Evolutionary conservation across 1,140 invertebrate genomes (phyloP).

Genomic region (Platyura marginata): DNA sequence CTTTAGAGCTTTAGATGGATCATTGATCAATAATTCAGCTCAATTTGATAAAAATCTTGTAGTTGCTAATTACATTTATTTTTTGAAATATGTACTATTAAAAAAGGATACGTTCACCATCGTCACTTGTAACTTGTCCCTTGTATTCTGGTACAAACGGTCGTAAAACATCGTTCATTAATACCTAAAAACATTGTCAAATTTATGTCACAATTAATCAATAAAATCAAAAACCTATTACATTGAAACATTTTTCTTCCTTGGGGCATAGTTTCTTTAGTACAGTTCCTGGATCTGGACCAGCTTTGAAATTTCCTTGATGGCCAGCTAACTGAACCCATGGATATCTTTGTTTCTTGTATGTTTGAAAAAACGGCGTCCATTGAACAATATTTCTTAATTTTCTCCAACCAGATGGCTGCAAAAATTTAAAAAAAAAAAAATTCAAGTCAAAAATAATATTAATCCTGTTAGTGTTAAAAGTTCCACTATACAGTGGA

Average conservation of each 20-base stretch:
- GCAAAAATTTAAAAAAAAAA: too few species aligned
- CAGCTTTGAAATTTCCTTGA: slow-evolving; percentile 87
- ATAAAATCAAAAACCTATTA: slow-evolving; percentile 12
- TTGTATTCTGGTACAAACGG: slow-evolving; percentile 85
- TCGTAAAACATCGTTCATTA: slow-evolving; percentile 73
- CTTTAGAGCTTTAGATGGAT: too few species aligned
- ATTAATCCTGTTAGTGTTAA: too few species aligned
- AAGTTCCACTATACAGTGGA: too few species aligned
- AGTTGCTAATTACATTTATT: not conserved
- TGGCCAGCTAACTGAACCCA: slow-evolving; percentile 91
- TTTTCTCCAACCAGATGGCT: slow-evolving; percentile 86
- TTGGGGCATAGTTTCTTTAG: slow-evolving; percentile 80
- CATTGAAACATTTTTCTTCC: slow-evolving; percentile 71
- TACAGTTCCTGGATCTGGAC: slow-evolving; percentile 80
- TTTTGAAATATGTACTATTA: not conserved
- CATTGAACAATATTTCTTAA: slow-evolving; percentile 84
- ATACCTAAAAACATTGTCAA: slow-evolving; percentile 33
- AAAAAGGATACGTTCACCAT: slow-evolving; percentile 57
- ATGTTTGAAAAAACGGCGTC: slow-evolving; percentile 92
- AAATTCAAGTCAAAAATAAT: too few species aligned
- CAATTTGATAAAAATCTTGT: too few species aligned
- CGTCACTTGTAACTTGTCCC: slow-evolving; percentile 58
- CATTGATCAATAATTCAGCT: too few species aligned
- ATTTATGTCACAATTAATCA: not conserved
- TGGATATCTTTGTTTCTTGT: slow-evolving; percentile 86